Base-by-base conservation (phyloP, 2,797 vertebrate genomes). In the Pyrocephalus nanus region DNA sequence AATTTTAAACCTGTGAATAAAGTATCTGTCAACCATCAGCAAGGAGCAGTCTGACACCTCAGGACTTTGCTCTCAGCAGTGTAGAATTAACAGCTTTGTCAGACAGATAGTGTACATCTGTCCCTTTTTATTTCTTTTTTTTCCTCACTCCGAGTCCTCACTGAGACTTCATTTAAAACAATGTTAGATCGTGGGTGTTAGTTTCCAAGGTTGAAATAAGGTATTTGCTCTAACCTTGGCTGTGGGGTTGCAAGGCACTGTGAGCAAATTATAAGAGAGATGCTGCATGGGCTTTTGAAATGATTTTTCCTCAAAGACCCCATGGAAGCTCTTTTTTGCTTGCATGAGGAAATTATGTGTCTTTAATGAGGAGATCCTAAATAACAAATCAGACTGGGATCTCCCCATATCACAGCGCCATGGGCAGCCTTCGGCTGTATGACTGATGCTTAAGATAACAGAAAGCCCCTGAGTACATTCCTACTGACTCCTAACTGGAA, bases 121-220 rank as follows among this genome's bases (percentile, higher is more conserved):
- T 89, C 78, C 32, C 61, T 89, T 79, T 74, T 67, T 8, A 54
- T 77, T 94, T 71, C 23, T 72, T n/a, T 82, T 83, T 57, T 62
- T 51, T 1, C 0, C 3, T 27, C 16, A 5, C 15, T 76, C 22
- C 1, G 3, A 66, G 26, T 88, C 29, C 57, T 62, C 65, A 40
- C 69, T 75, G 23, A 80, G n/a, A 78, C 75, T 83, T 95, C 65
- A 75, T 91, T 86, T 88, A 90, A 80, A 87, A 23, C n/a, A 78
- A 36, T 36, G 12, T 70, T 75, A 88, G 60, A 51, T 29, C 65
- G 75, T 9, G 54, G 48, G 18, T 67, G 58, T 77, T 88, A 61
- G n/a, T 55, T 85, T 83, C 64, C 53, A 87, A 50, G 71, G 45
- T 64, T 93, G 62, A 86, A 90, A 88, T 83, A 83, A 91, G 34